These are phyloP conservation scores for Crepidodera aurea DNA, from an alignment of 2,888 invertebrate species.

Conservation along the genomic window DNA sequence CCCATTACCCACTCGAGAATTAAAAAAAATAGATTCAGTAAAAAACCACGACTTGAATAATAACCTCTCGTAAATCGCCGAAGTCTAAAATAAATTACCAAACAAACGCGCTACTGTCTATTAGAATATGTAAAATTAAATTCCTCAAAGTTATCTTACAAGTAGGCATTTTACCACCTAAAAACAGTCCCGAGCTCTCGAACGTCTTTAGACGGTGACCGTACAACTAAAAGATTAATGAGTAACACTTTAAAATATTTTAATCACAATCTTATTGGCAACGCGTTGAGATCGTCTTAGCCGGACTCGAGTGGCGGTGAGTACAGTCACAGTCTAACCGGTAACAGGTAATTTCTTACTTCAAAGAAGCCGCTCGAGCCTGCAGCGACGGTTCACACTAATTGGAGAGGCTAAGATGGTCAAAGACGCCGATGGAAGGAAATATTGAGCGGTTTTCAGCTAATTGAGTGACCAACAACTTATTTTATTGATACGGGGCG, in stretches of 20 bases:
- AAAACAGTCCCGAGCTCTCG: background rate
- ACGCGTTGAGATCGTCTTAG: conserved; percentile 50
- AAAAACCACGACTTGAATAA: too few species aligned
- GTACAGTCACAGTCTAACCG: conserved; percentile 55
- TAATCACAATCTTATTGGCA: conserved; percentile 57
- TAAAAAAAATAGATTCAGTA: too few species aligned
- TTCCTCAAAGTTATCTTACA: background rate
- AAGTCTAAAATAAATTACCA: background rate
- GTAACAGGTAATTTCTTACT: conserved; percentile 60
- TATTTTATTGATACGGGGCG: conserved; percentile 43
- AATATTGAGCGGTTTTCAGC: conserved; percentile 62
- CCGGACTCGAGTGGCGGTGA: conserved; percentile 20
- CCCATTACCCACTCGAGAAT: too few species aligned
- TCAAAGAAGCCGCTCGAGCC: conserved; percentile 62
- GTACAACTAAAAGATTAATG: conserved; percentile 43
- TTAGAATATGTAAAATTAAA: background rate
- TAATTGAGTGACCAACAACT: conserved; percentile 64
- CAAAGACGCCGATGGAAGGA: conserved; percentile 63
- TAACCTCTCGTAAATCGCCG: too few species aligned
- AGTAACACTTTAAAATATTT: conserved; percentile 54
- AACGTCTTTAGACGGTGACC: conserved; percentile 52
- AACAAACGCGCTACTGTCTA: background rate
- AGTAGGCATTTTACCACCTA: background rate
- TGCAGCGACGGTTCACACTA: conserved; percentile 63
- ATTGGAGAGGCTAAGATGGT: conserved; percentile 63